These are phyloP conservation scores for Mythimna impura DNA, from an alignment of 2,888 invertebrate genomes.

Conservation along the genomic window DNA sequence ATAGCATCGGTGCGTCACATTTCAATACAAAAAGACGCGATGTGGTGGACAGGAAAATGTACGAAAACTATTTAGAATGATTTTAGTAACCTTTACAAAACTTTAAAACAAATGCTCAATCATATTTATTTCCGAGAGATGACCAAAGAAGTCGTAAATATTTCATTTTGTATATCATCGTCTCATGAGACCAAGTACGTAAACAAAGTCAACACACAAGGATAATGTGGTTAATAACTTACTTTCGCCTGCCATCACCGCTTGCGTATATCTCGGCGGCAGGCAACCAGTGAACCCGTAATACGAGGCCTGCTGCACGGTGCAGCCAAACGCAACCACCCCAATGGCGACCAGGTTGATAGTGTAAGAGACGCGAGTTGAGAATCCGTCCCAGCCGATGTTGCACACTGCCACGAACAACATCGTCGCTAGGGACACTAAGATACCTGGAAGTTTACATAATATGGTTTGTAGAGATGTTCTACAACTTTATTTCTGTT, in stretches of 20 bases:
- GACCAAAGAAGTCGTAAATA: not conserved
- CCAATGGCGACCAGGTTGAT: slow-evolving; percentile 96
- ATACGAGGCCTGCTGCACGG: slow-evolving; percentile 98
- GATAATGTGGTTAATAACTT: slow-evolving; percentile 73
- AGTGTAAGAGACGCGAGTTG: slow-evolving; percentile 94
- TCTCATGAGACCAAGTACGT: not conserved
- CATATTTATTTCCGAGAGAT: too few species aligned
- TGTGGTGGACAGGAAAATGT: not conserved
- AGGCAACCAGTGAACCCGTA: slow-evolving; percentile 98
- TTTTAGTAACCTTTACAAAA: not conserved
- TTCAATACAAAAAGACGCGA: not conserved
- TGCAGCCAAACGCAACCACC: slow-evolving; percentile 96
- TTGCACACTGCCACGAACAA: slow-evolving; percentile 96
- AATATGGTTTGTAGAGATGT: not conserved
- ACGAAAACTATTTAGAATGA: not conserved
- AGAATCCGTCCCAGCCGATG: slow-evolving; percentile 96
- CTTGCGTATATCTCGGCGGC: slow-evolving; percentile 97
- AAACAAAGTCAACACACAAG: not conserved
- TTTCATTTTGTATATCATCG: not conserved
- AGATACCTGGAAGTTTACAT: slow-evolving; percentile 91
- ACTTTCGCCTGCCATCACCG: slow-evolving; percentile 99
- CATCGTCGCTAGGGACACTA: slow-evolving; percentile 95
- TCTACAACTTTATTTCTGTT: not conserved
- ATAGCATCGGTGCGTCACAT: not conserved
- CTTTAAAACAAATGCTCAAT: not conserved